Evolutionary conservation across 2,888 invertebrate species (phyloP), one percentile per base, ranked within the genome.

Genomic region (Eurytoma californica): DNA sequence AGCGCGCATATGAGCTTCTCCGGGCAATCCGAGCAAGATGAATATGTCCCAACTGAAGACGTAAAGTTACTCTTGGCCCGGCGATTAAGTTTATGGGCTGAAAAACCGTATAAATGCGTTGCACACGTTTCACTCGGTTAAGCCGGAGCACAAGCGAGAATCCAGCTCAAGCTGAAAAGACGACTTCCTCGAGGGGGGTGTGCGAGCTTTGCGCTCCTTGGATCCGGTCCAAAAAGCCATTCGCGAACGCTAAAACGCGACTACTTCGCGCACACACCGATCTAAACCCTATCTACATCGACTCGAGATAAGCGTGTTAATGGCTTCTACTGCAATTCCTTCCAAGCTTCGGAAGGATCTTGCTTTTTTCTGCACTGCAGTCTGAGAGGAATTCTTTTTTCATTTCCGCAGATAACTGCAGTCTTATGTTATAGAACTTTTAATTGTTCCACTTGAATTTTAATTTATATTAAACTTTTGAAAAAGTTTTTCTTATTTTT

Each of bases 31-130:
- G 47, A 20, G 51, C 12, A 72, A 75, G 79, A 76, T 67, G 79
- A 75, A 80, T 76, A 57, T 63, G 68, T 61, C 58, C 20, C 72
- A 47, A 49, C 57, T 63, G 72, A 72, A 72, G 67, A 57, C 68
- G 58, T 77, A 69, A 69, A 73, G 73, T 66, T 65, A 55, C 51
- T 47, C 55, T 58, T 63, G 61, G 47, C 14, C 58, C n/a, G 67
- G 39, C 77, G 80, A 74, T 80, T 77, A 75, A 77, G 74, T 80
- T 80, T 77, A 77, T 63, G 80, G 72, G 53, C 70, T 74, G 80
- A 77, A 73, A 76, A 80, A 69, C 66, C 73, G 60, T 77, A 77
- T 65, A 74, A 80, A 57, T 30, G 51, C 20, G 3, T 3, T 16
- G 28, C 49, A 16, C 53, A 28, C 55, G 57, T 80, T 77, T 51